A percentile compares a stretch with the other conserved stretches of the same genome.
phyloP scores from a whole-genome alignment of 2,113 vertebrate species.

The Bambusicola thoracicus region DNA sequence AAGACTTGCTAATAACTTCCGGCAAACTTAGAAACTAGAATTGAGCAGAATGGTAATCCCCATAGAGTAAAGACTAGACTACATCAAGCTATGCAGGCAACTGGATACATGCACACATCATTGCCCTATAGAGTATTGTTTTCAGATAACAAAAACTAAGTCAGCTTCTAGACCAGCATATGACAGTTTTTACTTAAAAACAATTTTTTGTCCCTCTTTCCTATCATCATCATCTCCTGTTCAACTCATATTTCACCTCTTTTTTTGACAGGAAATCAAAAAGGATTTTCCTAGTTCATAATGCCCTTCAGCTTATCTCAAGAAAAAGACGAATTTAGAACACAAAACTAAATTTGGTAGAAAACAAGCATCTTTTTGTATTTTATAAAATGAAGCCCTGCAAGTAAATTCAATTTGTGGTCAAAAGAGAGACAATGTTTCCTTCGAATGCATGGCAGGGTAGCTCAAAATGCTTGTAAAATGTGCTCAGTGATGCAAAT shows the following conservation, averaged over 20 bases:
- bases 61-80: neutral
- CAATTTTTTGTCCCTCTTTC: neutral
- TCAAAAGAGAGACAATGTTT: constrained; percentile 56
- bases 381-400: constrained; percentile 37
- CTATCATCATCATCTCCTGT: neutral
- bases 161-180: neutral
- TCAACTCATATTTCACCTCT: neutral
- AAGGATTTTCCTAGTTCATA: neutral
- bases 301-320: neutral
- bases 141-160: neutral
- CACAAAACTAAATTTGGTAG: neutral
- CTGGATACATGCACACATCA: neutral
- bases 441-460: constrained; percentile 41
- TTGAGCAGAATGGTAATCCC: neutral
- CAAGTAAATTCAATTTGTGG: constrained; percentile 51
- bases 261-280: neutral
- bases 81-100: neutral
- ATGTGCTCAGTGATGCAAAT: constrained; percentile 70
- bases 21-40: neutral
- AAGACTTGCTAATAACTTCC: neutral
- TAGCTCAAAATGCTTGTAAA: constrained; percentile 67
- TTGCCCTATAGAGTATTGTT: neutral
- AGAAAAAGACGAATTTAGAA: neutral
- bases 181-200: neutral
- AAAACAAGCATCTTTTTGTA: neutral